phyloP scores from a whole-genome alignment of 1,140 invertebrate genomes.

The Rhizoglyphus robini region DNA sequence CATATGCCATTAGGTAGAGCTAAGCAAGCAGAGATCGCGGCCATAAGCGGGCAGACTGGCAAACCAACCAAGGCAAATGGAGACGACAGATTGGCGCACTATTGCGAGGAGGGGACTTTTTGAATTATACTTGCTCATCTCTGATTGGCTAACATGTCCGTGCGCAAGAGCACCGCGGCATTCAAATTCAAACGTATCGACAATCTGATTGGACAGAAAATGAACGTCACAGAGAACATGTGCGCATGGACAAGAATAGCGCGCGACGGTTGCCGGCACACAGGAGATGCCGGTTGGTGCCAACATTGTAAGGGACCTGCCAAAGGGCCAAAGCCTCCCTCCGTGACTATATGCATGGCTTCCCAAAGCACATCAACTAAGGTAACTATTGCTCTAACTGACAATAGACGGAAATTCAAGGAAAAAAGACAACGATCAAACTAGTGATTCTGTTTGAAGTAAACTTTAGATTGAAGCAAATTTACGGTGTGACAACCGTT shows the following conservation, averaged over 20 bases:
- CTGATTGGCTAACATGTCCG: not conserved
- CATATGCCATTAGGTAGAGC: not conserved
- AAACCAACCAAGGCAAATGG: not conserved
- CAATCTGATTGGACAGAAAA: not conserved
- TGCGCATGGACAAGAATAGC: not conserved
- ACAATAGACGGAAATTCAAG: too few relatives aligned
- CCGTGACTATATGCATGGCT: not conserved
- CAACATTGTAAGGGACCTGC: not conserved
- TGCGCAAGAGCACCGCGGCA: not conserved
- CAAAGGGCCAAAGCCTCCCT: slow-evolving; percentile 7
- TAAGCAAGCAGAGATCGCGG: not conserved
- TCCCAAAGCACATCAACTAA: not conserved
- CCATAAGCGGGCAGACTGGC: not conserved
- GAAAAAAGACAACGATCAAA: too few relatives aligned
- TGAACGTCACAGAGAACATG: not conserved
- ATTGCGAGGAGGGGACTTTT: not conserved
- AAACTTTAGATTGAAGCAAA: too few relatives aligned
- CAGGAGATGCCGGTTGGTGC: not conserved
- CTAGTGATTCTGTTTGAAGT: too few relatives aligned
- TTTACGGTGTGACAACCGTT: too few relatives aligned
- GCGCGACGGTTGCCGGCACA: not conserved
- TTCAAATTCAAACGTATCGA: not conserved
- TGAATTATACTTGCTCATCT: not conserved
- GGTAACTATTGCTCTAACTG: not conserved
- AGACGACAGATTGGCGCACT: not conserved